Evolutionary conservation across 2,797 vertebrate species (phyloP), one percentile per base, ranked within the genome.

Genomic region (Halcyon chelicuti): DNA sequence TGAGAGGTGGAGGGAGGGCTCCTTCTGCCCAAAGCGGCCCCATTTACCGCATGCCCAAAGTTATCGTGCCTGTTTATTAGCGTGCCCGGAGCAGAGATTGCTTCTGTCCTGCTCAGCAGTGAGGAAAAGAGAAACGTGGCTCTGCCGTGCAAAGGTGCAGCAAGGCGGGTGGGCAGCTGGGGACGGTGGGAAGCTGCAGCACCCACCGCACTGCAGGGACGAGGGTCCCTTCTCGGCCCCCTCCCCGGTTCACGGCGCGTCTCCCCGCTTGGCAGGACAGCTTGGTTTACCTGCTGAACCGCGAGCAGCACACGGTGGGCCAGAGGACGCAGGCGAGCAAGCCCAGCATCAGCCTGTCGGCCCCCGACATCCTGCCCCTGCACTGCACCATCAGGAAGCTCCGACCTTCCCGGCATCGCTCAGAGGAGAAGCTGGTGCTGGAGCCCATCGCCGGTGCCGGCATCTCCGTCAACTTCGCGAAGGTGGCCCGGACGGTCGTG

Each of bases 321-420:
- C 99, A 99, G 97, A 98, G 99, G 97, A 99, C 99, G 0, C 99
- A 99, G 4, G 99, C 99, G 23, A 99, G 99, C 86, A 98, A 99
- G 33, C 99, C 99, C 71, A 99, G 99, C 98, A 99, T 99, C 98
- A 99, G 98, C 97, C 98, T 99, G 67, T 99, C 99, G 0, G 99
- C 99, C 21, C 99, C 99, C 0, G 99, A 99, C 97, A 99, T 99
- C 97, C 98, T 99, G 78, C 99, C 99, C 8, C 98, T 99, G 92
- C 99, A 99, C 98, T 99, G 99, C 97, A 98, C 98, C 93, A 97
- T 98, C 71, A 97, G 97, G 86, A 96, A 96, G 70, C 84, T 94
- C 40, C 96, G 2, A 93, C 85, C 55, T 88, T 96, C 96, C 44
- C 90, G 74, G 63, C 98, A 97, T 7, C 97, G 61, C 55, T 90